These are phyloP conservation scores for Montipora foliosa DNA, from an alignment of 64 coral and sea anemone species.

Conservation along the genomic window DNA sequence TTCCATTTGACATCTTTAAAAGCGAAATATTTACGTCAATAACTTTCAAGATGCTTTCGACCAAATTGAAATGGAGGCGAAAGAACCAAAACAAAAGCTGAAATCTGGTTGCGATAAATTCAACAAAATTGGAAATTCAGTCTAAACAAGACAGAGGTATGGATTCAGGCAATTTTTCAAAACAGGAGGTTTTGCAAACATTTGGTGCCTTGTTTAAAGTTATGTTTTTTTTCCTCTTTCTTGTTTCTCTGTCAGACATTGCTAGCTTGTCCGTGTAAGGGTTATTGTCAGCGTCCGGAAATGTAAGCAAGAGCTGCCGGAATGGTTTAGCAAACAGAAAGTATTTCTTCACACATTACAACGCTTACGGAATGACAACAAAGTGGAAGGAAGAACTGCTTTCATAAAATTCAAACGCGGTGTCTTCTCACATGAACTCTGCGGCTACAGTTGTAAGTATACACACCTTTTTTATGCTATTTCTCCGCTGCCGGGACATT, in stretches of 20 bases:
- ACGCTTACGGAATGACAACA: background rate
- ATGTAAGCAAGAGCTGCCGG: constrained; percentile 11
- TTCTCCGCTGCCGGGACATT: background rate
- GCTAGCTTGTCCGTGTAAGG: background rate
- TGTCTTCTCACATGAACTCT: constrained; percentile 36
- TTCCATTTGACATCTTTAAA: background rate
- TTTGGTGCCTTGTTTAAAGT: background rate
- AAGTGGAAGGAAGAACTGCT: constrained; percentile 22
- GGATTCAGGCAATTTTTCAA: background rate
- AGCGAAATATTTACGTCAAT: background rate
- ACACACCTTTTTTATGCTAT: background rate
- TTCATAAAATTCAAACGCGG: background rate
- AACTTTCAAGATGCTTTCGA: constrained; percentile 19
- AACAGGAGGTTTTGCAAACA: background rate
- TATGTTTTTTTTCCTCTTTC: background rate
- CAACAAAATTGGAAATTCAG: constrained; percentile 29
- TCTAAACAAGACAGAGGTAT: background rate
- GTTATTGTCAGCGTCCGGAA: constrained; percentile 1
- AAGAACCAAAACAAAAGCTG: constrained; percentile 25
- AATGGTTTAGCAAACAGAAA: background rate
- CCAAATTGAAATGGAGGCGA: background rate
- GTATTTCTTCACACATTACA: background rate
- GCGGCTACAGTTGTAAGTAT: constrained; percentile 41
- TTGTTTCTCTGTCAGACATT: background rate
- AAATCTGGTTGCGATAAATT: constrained; percentile 23